phyloP scores from a whole-genome alignment of 2,113 vertebrate species.

The Morone saxatilis region DNA sequence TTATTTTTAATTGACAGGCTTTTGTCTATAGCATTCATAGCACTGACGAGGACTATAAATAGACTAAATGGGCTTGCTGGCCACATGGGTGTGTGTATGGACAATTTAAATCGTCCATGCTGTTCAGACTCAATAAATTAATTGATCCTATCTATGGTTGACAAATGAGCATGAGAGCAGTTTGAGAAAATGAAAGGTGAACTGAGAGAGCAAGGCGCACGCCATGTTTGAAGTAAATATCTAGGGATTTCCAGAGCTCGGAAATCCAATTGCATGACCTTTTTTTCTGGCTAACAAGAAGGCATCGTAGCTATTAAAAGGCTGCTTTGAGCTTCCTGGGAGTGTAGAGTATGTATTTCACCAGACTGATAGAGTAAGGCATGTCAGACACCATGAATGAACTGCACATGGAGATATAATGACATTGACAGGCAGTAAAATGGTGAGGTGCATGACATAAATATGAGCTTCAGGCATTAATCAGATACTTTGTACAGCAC shows the following conservation, averaged over 20 bases:
- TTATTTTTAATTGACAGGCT: conserved; percentile 64
- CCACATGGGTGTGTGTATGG: conserved; percentile 41
- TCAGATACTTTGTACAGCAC: conserved; percentile 15
- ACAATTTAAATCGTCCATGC: conserved; percentile 65
- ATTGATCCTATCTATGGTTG: conserved; percentile 58
- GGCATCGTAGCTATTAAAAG: conserved; percentile 62
- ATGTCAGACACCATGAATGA: conserved; percentile 66
- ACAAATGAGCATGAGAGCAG: conserved; percentile 55
- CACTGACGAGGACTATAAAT: conserved; percentile 47
- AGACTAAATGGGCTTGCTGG: conserved; percentile 40
- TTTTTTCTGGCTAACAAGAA: conserved; percentile 70
- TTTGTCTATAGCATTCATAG: conserved; percentile 39
- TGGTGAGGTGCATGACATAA: conserved; percentile 64
- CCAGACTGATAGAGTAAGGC: conserved; percentile 44
- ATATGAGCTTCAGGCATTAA: conserved; percentile 51
- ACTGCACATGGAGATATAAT: conserved; percentile 53
- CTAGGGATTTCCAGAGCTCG: conserved; percentile 51
- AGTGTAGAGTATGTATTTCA: conserved; percentile 41
- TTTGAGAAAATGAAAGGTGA: conserved; percentile 54
- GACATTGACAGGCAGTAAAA: conserved; percentile 74
- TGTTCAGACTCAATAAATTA: conserved; percentile 62
- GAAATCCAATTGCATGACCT: conserved; percentile 73
- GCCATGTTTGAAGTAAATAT: conserved; percentile 67
- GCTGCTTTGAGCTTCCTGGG: conserved; percentile 51
- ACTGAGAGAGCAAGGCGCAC: conserved; percentile 37